Evolutionary conservation across 2,113 vertebrate genomes (phyloP), one percentile per base, ranked within the genome.

Genomic region (Rhabdomys dilectus): DNA sequence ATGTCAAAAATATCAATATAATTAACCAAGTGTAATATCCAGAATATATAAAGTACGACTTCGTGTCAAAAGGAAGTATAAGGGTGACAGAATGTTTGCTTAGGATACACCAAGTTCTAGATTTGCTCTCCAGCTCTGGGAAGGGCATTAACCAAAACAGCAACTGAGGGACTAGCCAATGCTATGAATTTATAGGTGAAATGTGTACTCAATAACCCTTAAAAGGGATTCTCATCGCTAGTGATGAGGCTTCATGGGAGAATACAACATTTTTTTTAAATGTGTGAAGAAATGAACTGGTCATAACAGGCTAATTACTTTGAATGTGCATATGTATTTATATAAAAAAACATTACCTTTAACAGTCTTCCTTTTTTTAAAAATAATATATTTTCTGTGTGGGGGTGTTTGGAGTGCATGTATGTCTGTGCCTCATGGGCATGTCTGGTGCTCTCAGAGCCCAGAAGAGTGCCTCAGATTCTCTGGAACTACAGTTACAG

Each of bases 161-260:
- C 24, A 66, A 48, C 2, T 90, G 22, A 90, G 51, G 89, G 58
- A 42, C 53, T 77, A 87, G 26, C 24, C 42, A 86, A 91, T 60
- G 34, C 34, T 72, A 82, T 56, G 42, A 94, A 73, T 87, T 94
- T 45, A 70, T 22, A 80, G 34, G 91, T 91, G 42, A 93, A 85
- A 80, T 6, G 60, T 10, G 51, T 53, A 73, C 78, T 58, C 77
- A 86, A 26, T 86, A 97, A 64, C 60, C 3, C 11, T 70, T 45
- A 62, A 56, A 91, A 80, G 36, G 64, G 64, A 42, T 53, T 78
- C 21, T 17, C 15, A 2, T 78, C 29, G 7, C 45, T 78, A 78
- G 42, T 29, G 42, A 76, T 3, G 4, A 77, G 48, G 48, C 78
- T 58, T 0, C 51, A 4, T 9, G 76, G 42, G 75, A 48, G 26